Evolutionary conservation across 2,888 invertebrate species (phyloP), one percentile per base, ranked within the genome.

Genomic region (Hirudinaria manillensis): DNA sequence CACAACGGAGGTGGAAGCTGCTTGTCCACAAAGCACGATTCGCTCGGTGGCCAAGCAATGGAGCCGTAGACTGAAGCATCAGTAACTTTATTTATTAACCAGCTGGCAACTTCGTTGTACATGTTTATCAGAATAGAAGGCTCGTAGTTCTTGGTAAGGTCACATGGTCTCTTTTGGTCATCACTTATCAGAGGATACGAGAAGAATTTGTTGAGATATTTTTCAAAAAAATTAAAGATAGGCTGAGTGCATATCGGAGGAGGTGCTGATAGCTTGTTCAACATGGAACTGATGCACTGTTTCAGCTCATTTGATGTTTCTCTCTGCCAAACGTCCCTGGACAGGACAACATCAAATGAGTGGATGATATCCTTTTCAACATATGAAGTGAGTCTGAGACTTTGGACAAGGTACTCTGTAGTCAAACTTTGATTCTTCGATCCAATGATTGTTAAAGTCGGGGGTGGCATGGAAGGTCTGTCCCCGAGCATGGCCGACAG

Each of bases 71-170:
- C 34, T n/a, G 32, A 21, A 16, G 16, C 10, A n/a, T 68, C 32
- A 34, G 68, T 68, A 1, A 68, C 36, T 10, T n/a, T 34, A 10
- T 1, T n/a, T 32, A 36, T 68, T 10, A 68, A 16, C 68, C 68
- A 68, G 13, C n/a, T 36, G 13, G 32, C 36, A 16, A 67, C 67
- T 7, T 67, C 67, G 67, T 67, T 67, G 67, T 67, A 67, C 4
- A 6, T 24, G 21, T 24, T 32, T 4, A 34, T 67, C 67, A 67
- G 27, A 6, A 24, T 67, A 4, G 27, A 6, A 3, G 16, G 56
- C 10, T 38, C 38, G 10, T 38, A 10, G 10, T 38, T 10, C 10
- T 38, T 38, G 38, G 10, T 10, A 3, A 10, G 38, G 10, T 38
- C 10, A 10, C 3, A 38, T 16, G 3, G n/a, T 56, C 56, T 56